A percentile compares a stretch with the other conserved stretches of the same genome.
These are phyloP conservation scores for Delichon dasypus DNA, from an alignment of 2,797 vertebrate species.

Conservation along the genomic window DNA sequence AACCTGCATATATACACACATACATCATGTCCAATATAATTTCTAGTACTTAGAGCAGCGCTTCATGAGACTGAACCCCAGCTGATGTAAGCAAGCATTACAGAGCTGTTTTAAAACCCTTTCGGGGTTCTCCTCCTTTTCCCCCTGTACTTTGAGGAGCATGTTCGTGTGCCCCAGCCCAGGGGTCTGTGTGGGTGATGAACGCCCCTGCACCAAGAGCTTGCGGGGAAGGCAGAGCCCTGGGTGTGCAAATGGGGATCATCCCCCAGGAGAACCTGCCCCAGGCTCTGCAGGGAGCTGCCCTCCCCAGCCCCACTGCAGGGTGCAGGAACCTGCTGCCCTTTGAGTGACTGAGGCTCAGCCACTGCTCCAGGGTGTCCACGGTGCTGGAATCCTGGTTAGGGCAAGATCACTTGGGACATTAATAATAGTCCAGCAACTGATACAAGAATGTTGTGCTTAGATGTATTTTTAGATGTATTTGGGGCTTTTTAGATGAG, in stretches of 20 bases:
- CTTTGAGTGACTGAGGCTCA: not conserved
- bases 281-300: not conserved
- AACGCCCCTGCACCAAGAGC: rapidly evolving
- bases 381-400: not conserved
- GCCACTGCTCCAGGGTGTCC: not conserved
- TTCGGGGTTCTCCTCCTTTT: not conserved
- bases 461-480: not conserved
- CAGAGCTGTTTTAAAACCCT: not conserved
- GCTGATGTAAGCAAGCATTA: not conserved
- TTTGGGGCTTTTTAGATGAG: not conserved
- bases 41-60: not conserved
- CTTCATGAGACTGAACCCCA: not conserved
- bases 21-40: not conserved
- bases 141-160: not conserved
- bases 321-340: not conserved
- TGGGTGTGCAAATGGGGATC: not conserved
- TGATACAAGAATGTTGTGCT: not conserved
- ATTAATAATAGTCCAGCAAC: not conserved
- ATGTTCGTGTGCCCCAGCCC: rapidly evolving
- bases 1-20: not conserved
- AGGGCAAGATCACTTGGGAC: not conserved
- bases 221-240: not conserved
- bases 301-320: not conserved
- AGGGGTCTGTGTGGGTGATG: not conserved
- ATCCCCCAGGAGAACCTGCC: rapidly evolving